Evolutionary conservation across 1,140 invertebrate species (phyloP).

Genomic region (Chironomus tepperi): DNA sequence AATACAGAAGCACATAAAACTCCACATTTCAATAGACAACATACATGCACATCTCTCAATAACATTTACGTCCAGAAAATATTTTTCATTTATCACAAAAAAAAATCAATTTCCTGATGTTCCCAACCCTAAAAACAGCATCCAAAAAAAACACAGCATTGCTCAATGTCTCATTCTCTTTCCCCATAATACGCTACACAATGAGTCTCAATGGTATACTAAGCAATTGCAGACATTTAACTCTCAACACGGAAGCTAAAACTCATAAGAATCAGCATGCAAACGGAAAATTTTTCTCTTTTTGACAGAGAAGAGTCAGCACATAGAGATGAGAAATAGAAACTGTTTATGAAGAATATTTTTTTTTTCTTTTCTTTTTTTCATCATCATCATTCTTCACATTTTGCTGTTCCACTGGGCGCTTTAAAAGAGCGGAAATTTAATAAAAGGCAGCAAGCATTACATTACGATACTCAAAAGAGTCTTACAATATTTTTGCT

Average conservation of each 20-base stretch:
- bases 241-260: not conserved
- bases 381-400: not conserved
- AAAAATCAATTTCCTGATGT: no score
- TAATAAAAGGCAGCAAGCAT: slow-evolving; percentile 12
- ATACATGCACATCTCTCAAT: no score
- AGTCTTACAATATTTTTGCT: not conserved
- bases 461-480: slow-evolving; percentile 2
- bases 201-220: not conserved
- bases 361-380: not conserved
- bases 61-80: no score
- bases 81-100: no score
- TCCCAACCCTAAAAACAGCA: no score
- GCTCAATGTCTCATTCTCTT: no score
- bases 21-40: no score
- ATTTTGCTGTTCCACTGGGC: not conserved
- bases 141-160: no score
- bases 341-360: not conserved
- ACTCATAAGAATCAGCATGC: not conserved
- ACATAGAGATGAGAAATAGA: not conserved
- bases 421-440: slow-evolving; percentile 2
- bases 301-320: not conserved
- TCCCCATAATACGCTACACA: not conserved
- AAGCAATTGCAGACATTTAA: slow-evolving; percentile 5
- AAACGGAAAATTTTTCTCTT: not conserved
- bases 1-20: no score